These are phyloP conservation scores for cattle (Bos taurus) DNA, from an alignment of 2,113 vertebrate genomes.

Conservation along the genomic window DNA sequence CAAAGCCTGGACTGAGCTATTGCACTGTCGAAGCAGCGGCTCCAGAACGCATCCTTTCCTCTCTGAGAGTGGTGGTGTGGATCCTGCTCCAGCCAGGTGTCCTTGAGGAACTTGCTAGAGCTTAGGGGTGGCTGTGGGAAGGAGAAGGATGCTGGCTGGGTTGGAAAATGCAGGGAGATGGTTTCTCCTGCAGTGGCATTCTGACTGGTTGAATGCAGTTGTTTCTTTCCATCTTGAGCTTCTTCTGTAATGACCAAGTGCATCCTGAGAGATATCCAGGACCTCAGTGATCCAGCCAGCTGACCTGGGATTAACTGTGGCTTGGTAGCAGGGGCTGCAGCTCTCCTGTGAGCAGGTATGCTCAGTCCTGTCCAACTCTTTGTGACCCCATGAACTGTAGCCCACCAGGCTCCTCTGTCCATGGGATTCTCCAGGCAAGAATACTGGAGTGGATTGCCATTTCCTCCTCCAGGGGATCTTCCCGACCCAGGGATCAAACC, in stretches of 20 bases:
- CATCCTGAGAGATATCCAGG: background rate
- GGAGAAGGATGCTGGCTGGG: background rate
- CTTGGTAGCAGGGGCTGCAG: background rate
- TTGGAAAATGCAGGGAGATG: background rate
- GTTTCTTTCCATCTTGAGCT: background rate
- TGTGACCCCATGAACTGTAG: background rate
- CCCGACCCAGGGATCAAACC: background rate
- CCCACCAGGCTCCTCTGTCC: background rate
- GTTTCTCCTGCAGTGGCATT: background rate
- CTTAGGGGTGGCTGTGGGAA: background rate
- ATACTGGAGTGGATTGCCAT: background rate
- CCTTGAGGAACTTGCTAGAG: background rate
- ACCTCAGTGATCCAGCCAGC: background rate
- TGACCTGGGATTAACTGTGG: background rate
- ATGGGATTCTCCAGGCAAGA: background rate
- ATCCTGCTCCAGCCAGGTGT: background rate
- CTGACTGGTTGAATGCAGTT: background rate
- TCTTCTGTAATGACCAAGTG: background rate
- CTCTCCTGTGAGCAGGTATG: fast-evolving
- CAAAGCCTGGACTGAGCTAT: background rate
- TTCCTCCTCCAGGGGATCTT: background rate
- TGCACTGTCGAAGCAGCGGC: background rate
- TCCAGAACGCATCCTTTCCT: fast-evolving
- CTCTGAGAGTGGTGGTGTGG: background rate
- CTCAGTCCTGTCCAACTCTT: background rate